Percentiles rank a stretch among this genome's conserved stretches.
Evolutionary conservation across 2,113 vertebrate genomes (phyloP).

Genomic region (Tympanuchus pallidicinctus): DNA sequence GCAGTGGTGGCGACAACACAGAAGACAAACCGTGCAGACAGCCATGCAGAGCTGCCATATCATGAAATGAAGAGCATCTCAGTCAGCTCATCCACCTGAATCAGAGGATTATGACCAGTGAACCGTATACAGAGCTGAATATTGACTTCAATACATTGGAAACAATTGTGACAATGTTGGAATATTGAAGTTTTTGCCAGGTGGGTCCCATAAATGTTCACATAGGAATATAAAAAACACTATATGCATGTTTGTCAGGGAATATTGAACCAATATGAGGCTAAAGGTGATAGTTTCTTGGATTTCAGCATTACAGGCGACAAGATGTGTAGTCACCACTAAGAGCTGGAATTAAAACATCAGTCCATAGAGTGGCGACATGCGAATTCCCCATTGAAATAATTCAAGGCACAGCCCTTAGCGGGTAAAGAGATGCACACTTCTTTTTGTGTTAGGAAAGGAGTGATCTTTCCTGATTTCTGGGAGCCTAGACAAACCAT

Average conservation of each 20-base stretch:
- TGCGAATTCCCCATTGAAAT: neutral
- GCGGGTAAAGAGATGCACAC: too few species aligned
- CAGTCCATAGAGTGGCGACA: neutral
- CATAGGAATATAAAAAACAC: neutral
- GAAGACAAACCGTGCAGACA: too few species aligned
- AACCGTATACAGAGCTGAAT: too few species aligned
- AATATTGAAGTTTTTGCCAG: neutral
- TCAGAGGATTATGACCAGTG: too few species aligned
- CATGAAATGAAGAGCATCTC: too few species aligned
- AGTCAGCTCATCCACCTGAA: too few species aligned
- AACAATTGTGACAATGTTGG: too few species aligned
- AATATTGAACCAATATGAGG: neutral
- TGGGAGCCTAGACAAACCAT: too few species aligned
- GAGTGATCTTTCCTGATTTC: neutral
- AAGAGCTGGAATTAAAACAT: neutral
- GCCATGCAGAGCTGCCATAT: too few species aligned
- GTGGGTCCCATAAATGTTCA: neutral
- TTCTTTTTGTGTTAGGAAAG: neutral
- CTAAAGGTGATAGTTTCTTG: neutral
- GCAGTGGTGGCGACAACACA: too few species aligned
- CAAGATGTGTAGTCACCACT: neutral
- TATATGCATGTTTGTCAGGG: neutral
- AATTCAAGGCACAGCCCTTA: neutral
- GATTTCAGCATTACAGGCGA: neutral
- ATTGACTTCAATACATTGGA: too few species aligned